Percentiles rank a stretch among this genome's conserved stretches.
Evolutionary conservation across 2,113 vertebrate species (phyloP).

Genomic region (Taurulus bubalis): DNA sequence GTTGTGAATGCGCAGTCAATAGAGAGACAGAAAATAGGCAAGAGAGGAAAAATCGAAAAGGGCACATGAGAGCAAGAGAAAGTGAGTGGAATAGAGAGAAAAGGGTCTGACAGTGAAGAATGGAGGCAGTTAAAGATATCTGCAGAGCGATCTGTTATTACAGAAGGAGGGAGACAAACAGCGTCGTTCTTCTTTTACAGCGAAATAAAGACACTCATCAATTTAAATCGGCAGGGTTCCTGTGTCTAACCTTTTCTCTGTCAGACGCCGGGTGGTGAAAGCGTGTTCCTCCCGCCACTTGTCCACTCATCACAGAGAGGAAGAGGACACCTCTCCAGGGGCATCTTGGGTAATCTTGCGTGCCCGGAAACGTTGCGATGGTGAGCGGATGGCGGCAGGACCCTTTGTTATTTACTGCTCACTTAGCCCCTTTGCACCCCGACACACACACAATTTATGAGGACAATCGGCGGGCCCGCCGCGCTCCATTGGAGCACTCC

Average conservation of each 20-base stretch:
- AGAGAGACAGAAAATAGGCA: slow-evolving; percentile 59
- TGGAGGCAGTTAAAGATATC: slow-evolving; percentile 84
- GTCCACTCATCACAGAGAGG: slow-evolving; percentile 78
- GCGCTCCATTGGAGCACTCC: slow-evolving; percentile 81
- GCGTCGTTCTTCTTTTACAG: slow-evolving; percentile 74
- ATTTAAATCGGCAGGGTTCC: slow-evolving; percentile 81
- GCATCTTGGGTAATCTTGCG: slow-evolving; percentile 85
- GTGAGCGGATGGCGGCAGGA: slow-evolving; percentile 66
- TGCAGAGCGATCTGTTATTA: slow-evolving; percentile 82
- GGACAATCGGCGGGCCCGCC: slow-evolving; percentile 84
- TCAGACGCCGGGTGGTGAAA: slow-evolving; percentile 56
- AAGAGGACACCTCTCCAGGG: slow-evolving; percentile 73
- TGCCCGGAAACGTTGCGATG: slow-evolving; percentile 77
- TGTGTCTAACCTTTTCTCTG: slow-evolving; percentile 68
- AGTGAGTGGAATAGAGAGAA: slow-evolving; percentile 71
- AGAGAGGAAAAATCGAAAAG: slow-evolving; percentile 68
- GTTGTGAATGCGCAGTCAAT: slow-evolving; percentile 75
- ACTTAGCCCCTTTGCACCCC: slow-evolving; percentile 83
- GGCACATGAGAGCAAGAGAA: slow-evolving; percentile 58
- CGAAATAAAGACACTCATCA: slow-evolving; percentile 86
- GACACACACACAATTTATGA: slow-evolving; percentile 87
- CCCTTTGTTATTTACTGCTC: slow-evolving; percentile 89
- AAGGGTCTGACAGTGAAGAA: slow-evolving; percentile 79
- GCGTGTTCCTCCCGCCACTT: slow-evolving; percentile 52
- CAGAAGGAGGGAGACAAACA: slow-evolving; percentile 81